Evolutionary conservation across 2,113 vertebrate genomes (phyloP).

Genomic region (Neogobius melanostomus): DNA sequence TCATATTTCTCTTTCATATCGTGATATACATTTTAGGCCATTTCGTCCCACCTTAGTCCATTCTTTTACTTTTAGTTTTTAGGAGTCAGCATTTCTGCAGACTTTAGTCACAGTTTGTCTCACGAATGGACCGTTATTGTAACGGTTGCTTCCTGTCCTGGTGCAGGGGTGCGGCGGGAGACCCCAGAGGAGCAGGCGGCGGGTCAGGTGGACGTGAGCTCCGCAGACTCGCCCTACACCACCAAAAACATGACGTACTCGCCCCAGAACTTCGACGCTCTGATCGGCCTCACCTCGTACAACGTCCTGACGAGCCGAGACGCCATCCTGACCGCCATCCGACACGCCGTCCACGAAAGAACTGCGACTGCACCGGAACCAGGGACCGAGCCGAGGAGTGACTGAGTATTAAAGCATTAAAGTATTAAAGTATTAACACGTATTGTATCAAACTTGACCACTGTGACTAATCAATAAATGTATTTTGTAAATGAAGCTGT

Average conservation of each 20-base stretch:
- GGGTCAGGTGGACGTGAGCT: background rate
- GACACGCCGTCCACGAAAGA: background rate
- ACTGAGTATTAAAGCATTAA: no score
- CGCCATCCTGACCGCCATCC: background rate
- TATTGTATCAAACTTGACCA: no score
- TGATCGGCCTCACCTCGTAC: background rate
- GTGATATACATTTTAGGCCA: no score
- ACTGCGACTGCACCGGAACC: no score
- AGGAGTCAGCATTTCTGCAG: no score
- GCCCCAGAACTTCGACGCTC: background rate
- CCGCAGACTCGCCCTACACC: background rate
- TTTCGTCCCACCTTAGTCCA: no score
- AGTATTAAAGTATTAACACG: no score
- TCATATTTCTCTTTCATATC: no score
- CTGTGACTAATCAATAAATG: no score
- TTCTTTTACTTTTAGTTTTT: no score
- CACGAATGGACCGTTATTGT: slow-evolving; percentile 32
- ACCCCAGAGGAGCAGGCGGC: background rate
- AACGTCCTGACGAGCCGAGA: background rate
- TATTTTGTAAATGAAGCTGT: no score
- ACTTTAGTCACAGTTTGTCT: slow-evolving; percentile 72
- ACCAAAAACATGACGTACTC: background rate
- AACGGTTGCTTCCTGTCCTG: background rate
- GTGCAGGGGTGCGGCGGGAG: background rate
- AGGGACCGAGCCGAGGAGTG: no score